Percentiles rank a stretch among this genome's conserved stretches.
These are phyloP conservation scores for Kryphioiulus occultus DNA, from an alignment of 2,888 invertebrate genomes.

Conservation along the genomic window DNA sequence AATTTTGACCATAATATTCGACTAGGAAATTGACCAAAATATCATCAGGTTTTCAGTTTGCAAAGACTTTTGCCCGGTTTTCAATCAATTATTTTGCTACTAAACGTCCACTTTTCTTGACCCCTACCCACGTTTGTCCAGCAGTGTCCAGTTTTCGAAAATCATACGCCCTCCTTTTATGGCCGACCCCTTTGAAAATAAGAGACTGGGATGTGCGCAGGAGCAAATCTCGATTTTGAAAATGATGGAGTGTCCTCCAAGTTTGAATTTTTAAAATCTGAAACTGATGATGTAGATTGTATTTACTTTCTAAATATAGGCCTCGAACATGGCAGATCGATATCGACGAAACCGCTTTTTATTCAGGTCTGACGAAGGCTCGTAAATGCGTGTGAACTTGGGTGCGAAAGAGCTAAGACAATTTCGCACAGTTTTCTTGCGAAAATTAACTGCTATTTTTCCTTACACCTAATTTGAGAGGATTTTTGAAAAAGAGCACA, in stretches of 20 bases:
- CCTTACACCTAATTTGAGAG: neutral
- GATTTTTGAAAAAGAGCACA: neutral
- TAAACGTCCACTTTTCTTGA: too few species aligned
- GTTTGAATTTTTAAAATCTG: neutral
- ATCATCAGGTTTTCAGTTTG: neutral
- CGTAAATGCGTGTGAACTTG: neutral
- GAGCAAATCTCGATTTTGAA: neutral
- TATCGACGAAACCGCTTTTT: slow-evolving; percentile 35
- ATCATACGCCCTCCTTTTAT: too few species aligned
- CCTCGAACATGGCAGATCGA: neutral
- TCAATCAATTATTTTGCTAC: too few species aligned
- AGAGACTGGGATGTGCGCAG: too few species aligned
- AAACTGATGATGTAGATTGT: slow-evolving; percentile 33
- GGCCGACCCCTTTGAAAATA: too few species aligned
- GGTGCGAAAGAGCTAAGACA: neutral
- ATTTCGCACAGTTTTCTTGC: neutral
- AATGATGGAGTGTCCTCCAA: slow-evolving; percentile 6
- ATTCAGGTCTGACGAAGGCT: neutral
- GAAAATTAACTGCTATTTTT: neutral
- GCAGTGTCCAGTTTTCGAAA: neutral
- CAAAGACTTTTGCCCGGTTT: neutral
- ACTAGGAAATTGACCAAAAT: neutral
- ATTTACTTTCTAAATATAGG: slow-evolving; percentile 39
- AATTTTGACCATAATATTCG: neutral
- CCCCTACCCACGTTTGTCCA: too few species aligned